phyloP scores from a whole-genome alignment of 1,140 invertebrate species.

The Aphelinus certus region DNA sequence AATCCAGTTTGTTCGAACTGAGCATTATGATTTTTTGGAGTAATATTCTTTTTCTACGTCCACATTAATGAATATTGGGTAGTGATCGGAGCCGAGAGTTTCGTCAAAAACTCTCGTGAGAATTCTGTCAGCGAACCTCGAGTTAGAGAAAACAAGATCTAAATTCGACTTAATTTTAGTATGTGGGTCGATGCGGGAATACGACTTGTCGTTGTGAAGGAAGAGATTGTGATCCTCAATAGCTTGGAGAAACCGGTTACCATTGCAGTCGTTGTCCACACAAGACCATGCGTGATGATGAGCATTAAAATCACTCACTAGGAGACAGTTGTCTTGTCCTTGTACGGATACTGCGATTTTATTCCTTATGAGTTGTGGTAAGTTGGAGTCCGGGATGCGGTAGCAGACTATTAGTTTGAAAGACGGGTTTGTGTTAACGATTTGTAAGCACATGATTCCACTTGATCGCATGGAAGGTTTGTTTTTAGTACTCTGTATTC shows the following conservation, averaged over 20 bases:
- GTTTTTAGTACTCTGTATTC: background rate
- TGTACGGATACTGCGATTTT: background rate
- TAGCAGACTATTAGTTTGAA: background rate
- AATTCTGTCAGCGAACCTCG: slow-evolving; percentile 41
- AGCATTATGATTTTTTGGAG: slow-evolving; percentile 9
- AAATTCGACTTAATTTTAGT: background rate
- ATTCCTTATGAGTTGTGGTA: background rate
- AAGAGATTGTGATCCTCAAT: background rate
- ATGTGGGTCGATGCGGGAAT: too few relatives aligned
- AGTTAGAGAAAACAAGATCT: slow-evolving; percentile 39
- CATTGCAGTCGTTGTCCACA: background rate
- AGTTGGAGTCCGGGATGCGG: background rate
- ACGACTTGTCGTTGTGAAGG: too few relatives aligned
- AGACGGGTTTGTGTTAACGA: slow-evolving; percentile 3
- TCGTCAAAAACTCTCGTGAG: slow-evolving; percentile 47
- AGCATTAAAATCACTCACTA: too few relatives aligned
- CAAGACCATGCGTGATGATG: background rate
- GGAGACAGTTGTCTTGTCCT: background rate
- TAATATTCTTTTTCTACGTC: background rate
- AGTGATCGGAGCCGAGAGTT: slow-evolving; percentile 36
- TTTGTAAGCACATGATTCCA: slow-evolving; percentile 18
- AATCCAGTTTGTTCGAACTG: slow-evolving; percentile 21
- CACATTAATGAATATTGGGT: too few relatives aligned
- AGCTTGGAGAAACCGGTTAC: background rate
- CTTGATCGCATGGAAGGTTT: background rate